Percentiles rank a stretch among this genome's conserved stretches.
Evolutionary conservation across 2,888 invertebrate species (phyloP).

Genomic region (Diachrysia chrysitis): DNA sequence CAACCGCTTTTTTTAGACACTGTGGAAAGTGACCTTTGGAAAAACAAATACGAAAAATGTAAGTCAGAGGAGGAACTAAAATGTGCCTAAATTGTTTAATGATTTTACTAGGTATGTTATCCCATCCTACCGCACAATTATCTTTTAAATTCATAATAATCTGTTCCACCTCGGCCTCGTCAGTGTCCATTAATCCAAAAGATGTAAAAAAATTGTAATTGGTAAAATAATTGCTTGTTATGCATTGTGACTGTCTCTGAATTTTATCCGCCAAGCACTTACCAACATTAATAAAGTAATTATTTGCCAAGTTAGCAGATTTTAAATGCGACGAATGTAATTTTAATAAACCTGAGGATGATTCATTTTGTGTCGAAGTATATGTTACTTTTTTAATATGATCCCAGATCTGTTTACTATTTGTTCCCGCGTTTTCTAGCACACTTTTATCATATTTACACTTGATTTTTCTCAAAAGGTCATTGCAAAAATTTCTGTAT

Average conservation of each 20-base stretch:
- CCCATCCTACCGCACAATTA: not conserved
- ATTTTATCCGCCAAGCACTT: not conserved
- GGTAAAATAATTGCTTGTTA: not conserved
- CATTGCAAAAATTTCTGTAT: slow-evolving; percentile 2
- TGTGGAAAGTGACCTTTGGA: not conserved
- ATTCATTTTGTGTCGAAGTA: slow-evolving; percentile 1
- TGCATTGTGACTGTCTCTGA: not conserved
- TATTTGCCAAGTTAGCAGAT: not conserved
- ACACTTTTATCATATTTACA: not conserved
- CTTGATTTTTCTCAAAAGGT: not conserved
- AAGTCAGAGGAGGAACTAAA: not conserved
- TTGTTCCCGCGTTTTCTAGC: not conserved
- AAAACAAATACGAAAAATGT: not conserved
- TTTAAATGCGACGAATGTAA: not conserved
- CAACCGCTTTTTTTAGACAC: not conserved
- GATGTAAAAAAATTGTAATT: not conserved
- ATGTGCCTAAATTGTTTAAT: not conserved
- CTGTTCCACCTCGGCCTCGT: not conserved
- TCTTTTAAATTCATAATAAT: not conserved
- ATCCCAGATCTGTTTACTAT: not conserved
- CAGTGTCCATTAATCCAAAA: not conserved
- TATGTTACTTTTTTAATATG: not conserved
- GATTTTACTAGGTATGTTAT: not conserved
- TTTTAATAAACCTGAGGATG: not conserved
- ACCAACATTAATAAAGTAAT: not conserved